A percentile compares a stretch with the other conserved stretches of the same genome.
Conservation (phyloP, 2,797 vertebrate genomes). For the Cirrhinus mrigala region DNA sequence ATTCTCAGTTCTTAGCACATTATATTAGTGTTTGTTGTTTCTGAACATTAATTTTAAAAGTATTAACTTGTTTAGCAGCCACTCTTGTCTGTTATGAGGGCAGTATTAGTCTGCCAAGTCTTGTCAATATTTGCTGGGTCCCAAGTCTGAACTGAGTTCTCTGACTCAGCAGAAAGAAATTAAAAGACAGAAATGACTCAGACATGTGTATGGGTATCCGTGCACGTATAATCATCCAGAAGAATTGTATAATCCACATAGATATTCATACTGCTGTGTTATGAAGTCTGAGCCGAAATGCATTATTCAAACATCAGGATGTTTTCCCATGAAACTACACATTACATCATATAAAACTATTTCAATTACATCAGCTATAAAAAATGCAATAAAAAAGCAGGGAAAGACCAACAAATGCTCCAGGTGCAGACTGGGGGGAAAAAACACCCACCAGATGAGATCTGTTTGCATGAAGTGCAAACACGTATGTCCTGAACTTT, state of each 20-base stretch:
- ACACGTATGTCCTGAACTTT: slow-evolving; percentile 78
- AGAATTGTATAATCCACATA: neutral
- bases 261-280: neutral
- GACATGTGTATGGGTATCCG: neutral
- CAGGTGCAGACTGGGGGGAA: neutral
- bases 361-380: neutral
- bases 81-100: slow-evolving; percentile 35
- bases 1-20: neutral
- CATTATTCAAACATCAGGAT: neutral
- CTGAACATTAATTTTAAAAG: slow-evolving; percentile 13
- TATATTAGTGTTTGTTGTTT: neutral
- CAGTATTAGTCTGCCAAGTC: slow-evolving; percentile 60
- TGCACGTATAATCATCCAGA: neutral
- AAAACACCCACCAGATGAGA: neutral
- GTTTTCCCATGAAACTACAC: neutral
- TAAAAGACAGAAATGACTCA: neutral
- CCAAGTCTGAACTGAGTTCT: slow-evolving; percentile 34
- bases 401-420: slow-evolving; percentile 20
- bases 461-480: slow-evolving; percentile 67
- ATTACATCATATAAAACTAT: neutral
- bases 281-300: neutral
- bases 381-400: neutral
- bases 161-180: neutral
- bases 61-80: slow-evolving; percentile 24
- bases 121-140: slow-evolving; percentile 58